Conservation (phyloP, 1,140 invertebrate genomes). For the Drosophila tropicalis region DNA sequence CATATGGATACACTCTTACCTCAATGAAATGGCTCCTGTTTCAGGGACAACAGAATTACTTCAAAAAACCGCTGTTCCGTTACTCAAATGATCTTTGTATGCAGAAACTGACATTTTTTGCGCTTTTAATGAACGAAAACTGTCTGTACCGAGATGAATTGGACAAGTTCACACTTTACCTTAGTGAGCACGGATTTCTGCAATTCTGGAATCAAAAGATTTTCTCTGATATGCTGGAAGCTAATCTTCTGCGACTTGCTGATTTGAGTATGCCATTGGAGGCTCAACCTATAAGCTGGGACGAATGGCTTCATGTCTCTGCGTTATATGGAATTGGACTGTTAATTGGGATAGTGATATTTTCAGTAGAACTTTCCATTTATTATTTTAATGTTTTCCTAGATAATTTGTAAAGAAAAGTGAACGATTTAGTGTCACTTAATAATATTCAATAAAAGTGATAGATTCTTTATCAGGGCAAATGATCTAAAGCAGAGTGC, state of each 20-base stretch:
- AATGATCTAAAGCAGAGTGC: no score
- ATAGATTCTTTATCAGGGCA: no score
- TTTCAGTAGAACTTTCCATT: neutral
- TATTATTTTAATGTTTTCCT: neutral
- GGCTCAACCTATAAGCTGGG: neutral
- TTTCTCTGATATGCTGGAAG: conserved; percentile 55
- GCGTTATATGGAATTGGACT: neutral
- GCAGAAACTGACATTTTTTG: conserved; percentile 43
- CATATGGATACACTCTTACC: conserved; percentile 53
- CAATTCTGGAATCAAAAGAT: conserved; percentile 43
- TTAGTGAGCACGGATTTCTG: conserved; percentile 42
- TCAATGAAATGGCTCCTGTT: conserved; percentile 54
- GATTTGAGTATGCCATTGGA: neutral
- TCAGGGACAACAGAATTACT: conserved; percentile 37
- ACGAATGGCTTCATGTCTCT: neutral
- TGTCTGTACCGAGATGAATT: conserved; percentile 37
- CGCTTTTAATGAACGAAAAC: conserved; percentile 54
- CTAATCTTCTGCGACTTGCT: conserved; percentile 33
- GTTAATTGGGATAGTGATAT: neutral
- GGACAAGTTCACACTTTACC: conserved; percentile 32
- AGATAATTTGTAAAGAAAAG: neutral
- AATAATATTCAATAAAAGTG: no score
- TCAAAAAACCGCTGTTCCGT: conserved; percentile 48
- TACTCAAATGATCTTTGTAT: conserved; percentile 53
- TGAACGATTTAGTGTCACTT: no score